Evolutionary conservation across 2,888 invertebrate genomes (phyloP).

Genomic region (Scaptomyza reducta): DNA sequence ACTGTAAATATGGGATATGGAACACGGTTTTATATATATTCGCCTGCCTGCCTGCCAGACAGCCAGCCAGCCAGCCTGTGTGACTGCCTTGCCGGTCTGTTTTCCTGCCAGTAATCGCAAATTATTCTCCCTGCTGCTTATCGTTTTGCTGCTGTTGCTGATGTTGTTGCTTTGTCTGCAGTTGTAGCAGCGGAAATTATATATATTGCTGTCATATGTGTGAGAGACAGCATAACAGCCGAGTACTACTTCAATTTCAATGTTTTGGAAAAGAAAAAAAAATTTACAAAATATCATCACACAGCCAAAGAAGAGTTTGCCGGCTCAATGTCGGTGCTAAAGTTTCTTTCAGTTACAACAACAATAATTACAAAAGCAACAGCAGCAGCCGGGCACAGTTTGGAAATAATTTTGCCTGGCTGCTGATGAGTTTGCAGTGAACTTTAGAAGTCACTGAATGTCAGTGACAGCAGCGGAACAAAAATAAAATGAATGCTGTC

Average conservation of each 20-base stretch:
- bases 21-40: constrained; percentile 43
- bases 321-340: constrained; percentile 51
- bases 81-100: constrained; percentile 21
- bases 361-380: constrained; percentile 7
- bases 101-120: constrained; percentile 67
- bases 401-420: constrained; percentile 64
- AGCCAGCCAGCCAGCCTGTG: constrained; percentile 28
- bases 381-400: constrained; percentile 30
- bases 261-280: constrained; percentile 28
- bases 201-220: constrained; percentile 75
- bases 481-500: constrained; percentile 3
- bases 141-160: constrained; percentile 22
- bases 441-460: constrained; percentile 66
- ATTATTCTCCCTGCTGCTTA: constrained; percentile 59
- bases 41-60: constrained; percentile 23
- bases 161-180: constrained; percentile 61
- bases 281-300: constrained; percentile 10
- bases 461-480: constrained; percentile 38
- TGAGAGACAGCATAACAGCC: constrained; percentile 54
- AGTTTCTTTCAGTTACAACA: constrained; percentile 44
- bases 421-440: constrained; percentile 48
- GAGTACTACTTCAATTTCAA: constrained; percentile 49
- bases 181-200: constrained; percentile 69
- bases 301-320: constrained; percentile 26
- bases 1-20: constrained; percentile 49